These are phyloP conservation scores for Caenorhabditis afra DNA, from an alignment of 2,888 invertebrate species.

Conservation along the genomic window DNA sequence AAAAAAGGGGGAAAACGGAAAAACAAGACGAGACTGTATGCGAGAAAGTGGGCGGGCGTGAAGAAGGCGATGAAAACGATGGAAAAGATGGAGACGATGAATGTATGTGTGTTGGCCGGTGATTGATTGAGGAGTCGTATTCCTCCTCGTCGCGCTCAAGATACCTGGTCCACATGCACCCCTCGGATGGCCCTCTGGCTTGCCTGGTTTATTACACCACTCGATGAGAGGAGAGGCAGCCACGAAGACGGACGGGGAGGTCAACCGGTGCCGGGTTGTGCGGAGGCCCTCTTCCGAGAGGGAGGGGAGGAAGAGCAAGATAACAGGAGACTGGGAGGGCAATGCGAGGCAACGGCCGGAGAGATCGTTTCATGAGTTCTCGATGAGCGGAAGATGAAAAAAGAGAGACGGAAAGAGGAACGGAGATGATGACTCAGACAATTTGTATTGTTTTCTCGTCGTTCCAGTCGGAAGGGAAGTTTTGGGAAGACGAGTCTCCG, in stretches of 20 bases:
- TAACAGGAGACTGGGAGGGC: constrained; percentile 1
- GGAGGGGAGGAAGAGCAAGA: constrained; percentile 1
- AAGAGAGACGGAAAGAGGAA: neutral
- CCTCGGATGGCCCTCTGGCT: constrained; percentile 16
- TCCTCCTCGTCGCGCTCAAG: too few species aligned
- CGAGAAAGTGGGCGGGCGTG: neutral
- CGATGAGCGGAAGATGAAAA: neutral
- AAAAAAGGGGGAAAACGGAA: too few species aligned
- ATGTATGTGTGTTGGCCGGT: neutral
- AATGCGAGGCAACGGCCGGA: neutral
- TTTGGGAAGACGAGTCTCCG: too few species aligned
- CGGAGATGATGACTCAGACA: too few species aligned
- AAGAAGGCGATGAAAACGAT: neutral
- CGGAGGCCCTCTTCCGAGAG: constrained; percentile 19
- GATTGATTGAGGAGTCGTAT: too few species aligned
- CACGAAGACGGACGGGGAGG: constrained; percentile 23
- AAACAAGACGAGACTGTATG: constrained; percentile 10
- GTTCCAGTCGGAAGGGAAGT: too few species aligned
- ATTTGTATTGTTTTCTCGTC: too few species aligned
- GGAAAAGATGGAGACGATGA: neutral
- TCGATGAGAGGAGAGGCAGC: constrained; percentile 14
- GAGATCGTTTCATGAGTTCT: constrained; percentile 32
- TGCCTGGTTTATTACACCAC: constrained; percentile 40
- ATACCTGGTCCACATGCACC: constrained; percentile 40
- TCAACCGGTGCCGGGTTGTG: neutral